Conservation (phyloP, 2,797 vertebrate species). For the Pangasius mekongensis region DNA sequence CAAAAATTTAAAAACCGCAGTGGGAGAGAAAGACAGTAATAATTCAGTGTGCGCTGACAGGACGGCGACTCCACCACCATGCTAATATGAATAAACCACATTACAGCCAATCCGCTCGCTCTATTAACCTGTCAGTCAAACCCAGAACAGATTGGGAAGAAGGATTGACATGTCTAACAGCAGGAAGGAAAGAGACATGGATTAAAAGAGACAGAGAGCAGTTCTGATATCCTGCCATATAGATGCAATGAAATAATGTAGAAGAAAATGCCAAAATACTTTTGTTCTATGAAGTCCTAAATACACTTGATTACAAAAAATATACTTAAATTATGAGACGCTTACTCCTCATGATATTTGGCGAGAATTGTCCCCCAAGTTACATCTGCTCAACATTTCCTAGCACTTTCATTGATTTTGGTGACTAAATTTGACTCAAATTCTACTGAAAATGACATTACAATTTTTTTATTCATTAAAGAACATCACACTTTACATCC, state of each 20-base stretch:
- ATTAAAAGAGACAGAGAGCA: background rate
- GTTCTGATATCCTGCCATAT: background rate
- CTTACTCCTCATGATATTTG: too few relatives aligned
- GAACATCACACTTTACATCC: too few relatives aligned
- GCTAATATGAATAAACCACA: slow-evolving; percentile 78
- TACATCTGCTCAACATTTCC: too few relatives aligned
- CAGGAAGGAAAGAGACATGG: slow-evolving; percentile 9
- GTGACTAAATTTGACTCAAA: background rate
- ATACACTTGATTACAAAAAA: background rate
- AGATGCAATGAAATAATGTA: background rate
- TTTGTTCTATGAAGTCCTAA: background rate
- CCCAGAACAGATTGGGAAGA: slow-evolving; percentile 51
- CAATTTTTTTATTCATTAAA: too few relatives aligned
- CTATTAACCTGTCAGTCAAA: slow-evolving; percentile 56
- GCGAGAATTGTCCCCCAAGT: too few relatives aligned
- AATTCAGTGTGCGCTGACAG: slow-evolving; percentile 88
- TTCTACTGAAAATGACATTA: background rate
- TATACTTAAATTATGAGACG: background rate
- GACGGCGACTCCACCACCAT: slow-evolving; percentile 79
- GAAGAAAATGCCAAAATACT: background rate
- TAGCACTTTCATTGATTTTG: background rate
- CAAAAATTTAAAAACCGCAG: slow-evolving; percentile 78
- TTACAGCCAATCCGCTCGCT: slow-evolving; percentile 68
- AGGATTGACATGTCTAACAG: slow-evolving; percentile 27
- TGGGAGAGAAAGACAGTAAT: slow-evolving; percentile 76